Evolutionary conservation across 2,113 vertebrate species (phyloP), one percentile per base, ranked within the genome.

Genomic region (Perccottus glenii): DNA sequence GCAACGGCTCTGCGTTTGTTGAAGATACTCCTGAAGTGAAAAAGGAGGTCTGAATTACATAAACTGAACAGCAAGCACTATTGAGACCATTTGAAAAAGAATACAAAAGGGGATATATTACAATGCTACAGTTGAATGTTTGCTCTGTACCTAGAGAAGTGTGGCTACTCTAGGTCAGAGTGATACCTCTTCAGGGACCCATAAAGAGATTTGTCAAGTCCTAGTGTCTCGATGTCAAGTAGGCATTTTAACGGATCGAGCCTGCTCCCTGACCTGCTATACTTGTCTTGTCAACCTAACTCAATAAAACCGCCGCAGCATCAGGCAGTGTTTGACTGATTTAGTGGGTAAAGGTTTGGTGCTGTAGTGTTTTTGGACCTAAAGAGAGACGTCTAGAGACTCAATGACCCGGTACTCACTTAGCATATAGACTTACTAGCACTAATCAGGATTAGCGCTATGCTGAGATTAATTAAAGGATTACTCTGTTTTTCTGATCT

Each of bases 161-260:
- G 68, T 47, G 64, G 68, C 44, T 50, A 59, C 11, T 36, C 33
- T 50, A 61, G 85, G 86, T 90, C 78, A 84, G 73, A 77, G 68
- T 60, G 71, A 75, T 67, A 50, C 60, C 71, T 81, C 83, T 70
- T 70, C 63, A 58, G 83, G 80, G 78, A 79, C 67, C 67, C 67
- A 64, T 81, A 84, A 83, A 73, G 81, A 70, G 65, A 87, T 84
- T 79, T 83, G 80, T 90, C 76, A 79, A 66, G 77, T 79, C 66
- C 59, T 53, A 50, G 59, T 67, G 79, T 80, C 80, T 80, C 14
- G 10, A 52, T 78, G 84, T 86, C 84, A 80, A 83, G 76, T 80
- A 66, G 58, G 60, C 46, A 15, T 88, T 84, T 82, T 67, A 83
- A 85, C 2, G 65, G 56, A 80, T 79, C 10, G n/a, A 55, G 75